These are phyloP conservation scores for Schizopygopsis pylzovi DNA, from an alignment of 2,797 vertebrate species.

Conservation along the genomic window DNA sequence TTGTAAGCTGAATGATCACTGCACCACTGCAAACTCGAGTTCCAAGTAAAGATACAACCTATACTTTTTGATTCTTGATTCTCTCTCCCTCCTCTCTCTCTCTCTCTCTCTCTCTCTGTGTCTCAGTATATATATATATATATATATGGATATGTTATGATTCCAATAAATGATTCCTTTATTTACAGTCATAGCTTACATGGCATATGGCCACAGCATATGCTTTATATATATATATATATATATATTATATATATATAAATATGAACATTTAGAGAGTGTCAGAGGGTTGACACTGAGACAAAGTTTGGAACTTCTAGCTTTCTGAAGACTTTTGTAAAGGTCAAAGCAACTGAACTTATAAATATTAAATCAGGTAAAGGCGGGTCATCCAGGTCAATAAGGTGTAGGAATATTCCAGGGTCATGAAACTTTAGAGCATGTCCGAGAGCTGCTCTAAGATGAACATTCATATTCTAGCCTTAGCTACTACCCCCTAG, in stretches of 20 bases:
- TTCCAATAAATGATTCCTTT: not conserved
- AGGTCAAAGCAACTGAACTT: not conserved
- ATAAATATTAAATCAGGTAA: constrained; percentile 18
- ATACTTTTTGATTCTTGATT: not conserved
- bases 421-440: not conserved
- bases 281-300: not conserved
- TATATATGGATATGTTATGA: no score
- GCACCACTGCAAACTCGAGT: not conserved
- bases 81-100: no score
- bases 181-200: not conserved
- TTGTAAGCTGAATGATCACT: not conserved
- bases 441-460: not conserved
- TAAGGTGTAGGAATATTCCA: not conserved
- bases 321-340: not conserved
- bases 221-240: not conserved
- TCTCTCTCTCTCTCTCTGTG: no score
- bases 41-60: not conserved
- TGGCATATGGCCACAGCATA: not conserved
- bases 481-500: no score
- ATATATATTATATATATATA: not conserved
- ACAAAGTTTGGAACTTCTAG: not conserved
- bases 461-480: not conserved
- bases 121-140: no score
- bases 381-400: not conserved
- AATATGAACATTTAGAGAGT: not conserved